Evolutionary conservation across 1,140 invertebrate genomes (phyloP), one percentile per base, ranked within the genome.

Genomic region (Drosophila guanche): DNA sequence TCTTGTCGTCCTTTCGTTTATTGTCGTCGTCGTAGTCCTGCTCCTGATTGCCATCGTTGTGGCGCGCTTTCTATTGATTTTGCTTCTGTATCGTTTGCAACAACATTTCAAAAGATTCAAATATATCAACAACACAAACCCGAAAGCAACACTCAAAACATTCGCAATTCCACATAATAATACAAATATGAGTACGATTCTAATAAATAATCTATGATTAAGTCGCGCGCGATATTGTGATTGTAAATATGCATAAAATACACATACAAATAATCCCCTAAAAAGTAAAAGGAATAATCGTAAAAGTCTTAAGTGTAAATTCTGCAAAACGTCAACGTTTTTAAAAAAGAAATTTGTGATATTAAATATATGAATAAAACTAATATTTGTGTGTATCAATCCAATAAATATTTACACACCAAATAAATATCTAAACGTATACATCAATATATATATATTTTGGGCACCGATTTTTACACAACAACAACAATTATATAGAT

Each of bases 81-180:
- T 89, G 85, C 85, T 88, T 88, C 68, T 89, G 70, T 89, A 89
- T 89, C 85, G 85, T 89, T 89, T 85, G 77, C 79, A 90, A 90
- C 86, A 89, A 90, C 86, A 89, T 85, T 78, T 84, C 51, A 89
- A 89, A 51, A 88, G 71, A 61, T 88, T 76, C 76, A 89, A 79
- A 84, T 79, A 89, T 54, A 78, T 63, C 46, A 46, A 47, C 53
- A 68, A 20, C 66, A 47, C 29, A 58, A 59, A 41, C 59, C 33
- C 14, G 14, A 20, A 43, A 63, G 41, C 10, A 58, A 77, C 63
- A 54, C 60, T 71, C 67, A 74, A 83, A 84, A 84, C 79, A 86
- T 77, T 86, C 70, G 65, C 81, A 69, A 80, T 69, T 86, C 27
- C 65, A 42, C 50, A 68, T 22, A 41, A 55, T 27, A 37, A 12